These are phyloP conservation scores for Microtus pennsylvanicus DNA, from an alignment of 2,113 vertebrate species.

Conservation along the genomic window DNA sequence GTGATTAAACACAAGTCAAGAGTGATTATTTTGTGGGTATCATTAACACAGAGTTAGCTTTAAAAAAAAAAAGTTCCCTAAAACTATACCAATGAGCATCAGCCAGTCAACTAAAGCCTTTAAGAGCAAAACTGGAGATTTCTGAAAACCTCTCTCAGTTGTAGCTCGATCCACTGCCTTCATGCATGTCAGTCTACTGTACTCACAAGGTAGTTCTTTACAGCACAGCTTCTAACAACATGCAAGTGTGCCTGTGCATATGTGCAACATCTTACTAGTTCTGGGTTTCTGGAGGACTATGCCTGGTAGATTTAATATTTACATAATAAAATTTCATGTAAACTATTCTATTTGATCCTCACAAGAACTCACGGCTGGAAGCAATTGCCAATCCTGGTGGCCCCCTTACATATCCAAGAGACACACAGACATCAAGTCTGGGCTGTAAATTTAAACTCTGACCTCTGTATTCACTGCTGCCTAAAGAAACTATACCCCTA, in stretches of 20 bases:
- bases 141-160: background rate
- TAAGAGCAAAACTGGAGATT: background rate
- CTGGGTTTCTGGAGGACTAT: background rate
- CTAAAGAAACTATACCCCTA: background rate
- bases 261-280: background rate
- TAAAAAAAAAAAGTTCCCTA: background rate
- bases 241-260: background rate
- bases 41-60: background rate
- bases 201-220: background rate
- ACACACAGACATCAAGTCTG: background rate
- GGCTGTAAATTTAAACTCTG: background rate
- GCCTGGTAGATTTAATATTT: fast-evolving
- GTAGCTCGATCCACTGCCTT: background rate
- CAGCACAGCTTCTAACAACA: background rate
- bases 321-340: fast-evolving
- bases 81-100: background rate
- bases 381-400: background rate
- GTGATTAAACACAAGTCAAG: background rate
- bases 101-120: background rate
- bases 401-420: background rate
- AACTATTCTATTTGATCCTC: background rate
- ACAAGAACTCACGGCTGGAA: background rate
- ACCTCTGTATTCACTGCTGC: background rate
- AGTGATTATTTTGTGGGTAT: background rate
- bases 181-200: too few relatives aligned